A percentile compares a stretch with the other conserved stretches of the same genome.
phyloP scores from a whole-genome alignment of 1,140 invertebrate species.

The Sitobion miscanthi region DNA sequence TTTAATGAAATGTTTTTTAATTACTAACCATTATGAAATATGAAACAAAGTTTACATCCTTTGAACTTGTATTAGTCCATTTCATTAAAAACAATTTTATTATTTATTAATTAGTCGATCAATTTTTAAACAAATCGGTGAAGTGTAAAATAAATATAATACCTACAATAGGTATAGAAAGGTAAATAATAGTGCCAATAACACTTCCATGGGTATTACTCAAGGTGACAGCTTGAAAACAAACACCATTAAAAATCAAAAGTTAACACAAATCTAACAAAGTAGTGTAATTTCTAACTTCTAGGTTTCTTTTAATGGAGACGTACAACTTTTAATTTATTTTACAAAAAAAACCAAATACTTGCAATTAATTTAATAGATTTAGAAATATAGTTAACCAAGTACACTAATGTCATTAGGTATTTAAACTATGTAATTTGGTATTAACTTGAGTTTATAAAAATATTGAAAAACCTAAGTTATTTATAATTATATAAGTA shows the following conservation, averaged over 20 bases:
- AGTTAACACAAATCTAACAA: background rate
- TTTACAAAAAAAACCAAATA: background rate
- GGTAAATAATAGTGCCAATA: slow-evolving; percentile 6
- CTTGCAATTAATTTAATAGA: background rate
- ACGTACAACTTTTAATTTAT: background rate
- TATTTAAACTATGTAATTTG: no score
- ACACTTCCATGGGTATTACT: background rate
- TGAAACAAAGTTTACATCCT: background rate
- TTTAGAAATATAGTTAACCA: background rate
- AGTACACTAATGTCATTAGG: background rate
- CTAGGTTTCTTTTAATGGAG: background rate
- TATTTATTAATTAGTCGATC: background rate
- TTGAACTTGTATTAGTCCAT: background rate
- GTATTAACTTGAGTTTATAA: no score
- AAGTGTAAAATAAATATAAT: background rate
- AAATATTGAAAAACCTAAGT: no score
- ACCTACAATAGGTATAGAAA: background rate
- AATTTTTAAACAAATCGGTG: background rate
- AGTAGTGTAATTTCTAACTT: background rate
- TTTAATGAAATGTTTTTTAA: background rate
- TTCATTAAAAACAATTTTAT: background rate
- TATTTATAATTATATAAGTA: no score
- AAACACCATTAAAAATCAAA: background rate
- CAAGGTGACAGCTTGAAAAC: background rate
- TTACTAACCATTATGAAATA: background rate